Evolutionary conservation across 2,113 vertebrate genomes (phyloP).

Genomic region (Hemiscyllium ocellatum): DNA sequence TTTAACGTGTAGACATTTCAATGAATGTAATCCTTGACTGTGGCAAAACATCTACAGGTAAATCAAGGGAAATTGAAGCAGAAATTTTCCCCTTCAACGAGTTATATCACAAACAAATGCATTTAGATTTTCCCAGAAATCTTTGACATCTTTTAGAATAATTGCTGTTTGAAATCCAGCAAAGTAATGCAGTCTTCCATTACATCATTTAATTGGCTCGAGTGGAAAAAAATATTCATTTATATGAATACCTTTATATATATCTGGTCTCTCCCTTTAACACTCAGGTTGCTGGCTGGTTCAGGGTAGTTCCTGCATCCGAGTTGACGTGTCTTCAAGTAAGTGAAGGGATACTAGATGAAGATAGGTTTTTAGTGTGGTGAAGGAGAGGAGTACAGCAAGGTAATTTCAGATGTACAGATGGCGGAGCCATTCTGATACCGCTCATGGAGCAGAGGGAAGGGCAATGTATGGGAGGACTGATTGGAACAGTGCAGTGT

Average conservation of each 20-base stretch:
- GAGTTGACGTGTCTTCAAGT: background rate
- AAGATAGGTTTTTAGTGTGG: background rate
- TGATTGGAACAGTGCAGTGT: background rate
- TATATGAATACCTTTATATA: slow-evolving; percentile 16
- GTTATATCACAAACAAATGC: slow-evolving; percentile 36
- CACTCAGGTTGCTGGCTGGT: background rate
- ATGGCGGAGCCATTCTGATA: background rate
- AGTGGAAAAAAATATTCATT: slow-evolving; percentile 9
- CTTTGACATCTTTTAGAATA: slow-evolving; percentile 32
- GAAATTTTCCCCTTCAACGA: slow-evolving; percentile 34
- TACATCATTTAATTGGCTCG: slow-evolving; percentile 22
- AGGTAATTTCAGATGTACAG: background rate
- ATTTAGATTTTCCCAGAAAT: slow-evolving; percentile 31
- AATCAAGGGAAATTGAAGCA: slow-evolving; percentile 32
- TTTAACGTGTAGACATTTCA: slow-evolving; percentile 19
- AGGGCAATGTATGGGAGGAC: background rate
- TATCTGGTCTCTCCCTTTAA: slow-evolving; percentile 31
- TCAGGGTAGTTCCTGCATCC: background rate
- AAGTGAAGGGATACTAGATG: background rate
- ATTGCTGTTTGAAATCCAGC: slow-evolving; percentile 31
- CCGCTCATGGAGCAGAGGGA: background rate
- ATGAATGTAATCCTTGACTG: slow-evolving; percentile 38
- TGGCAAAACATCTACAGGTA: slow-evolving; percentile 35
- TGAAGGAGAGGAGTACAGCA: background rate
- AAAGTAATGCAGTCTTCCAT: slow-evolving; percentile 32